Conservation (phyloP, 2,113 vertebrate species). For the Chamaea fasciata region DNA sequence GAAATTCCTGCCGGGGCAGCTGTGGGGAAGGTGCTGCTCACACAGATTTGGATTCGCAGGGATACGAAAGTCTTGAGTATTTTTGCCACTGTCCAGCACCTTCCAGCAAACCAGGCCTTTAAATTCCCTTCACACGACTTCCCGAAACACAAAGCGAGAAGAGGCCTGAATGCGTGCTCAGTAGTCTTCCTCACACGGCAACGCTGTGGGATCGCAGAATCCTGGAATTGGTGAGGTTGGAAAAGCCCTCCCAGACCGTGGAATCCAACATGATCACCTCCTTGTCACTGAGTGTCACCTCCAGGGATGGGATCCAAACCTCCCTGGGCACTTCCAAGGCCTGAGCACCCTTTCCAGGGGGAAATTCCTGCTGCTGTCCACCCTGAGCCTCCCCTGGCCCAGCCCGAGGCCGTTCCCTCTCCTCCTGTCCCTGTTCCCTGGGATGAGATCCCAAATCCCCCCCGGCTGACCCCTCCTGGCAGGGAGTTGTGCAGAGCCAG, state of each 20-base stretch:
- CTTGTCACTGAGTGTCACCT: background rate
- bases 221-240: background rate
- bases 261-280: rapidly evolving
- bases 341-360: background rate
- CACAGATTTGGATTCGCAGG: background rate
- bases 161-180: background rate
- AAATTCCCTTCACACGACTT: background rate
- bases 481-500: background rate
- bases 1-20: background rate
- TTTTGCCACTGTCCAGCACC: background rate
- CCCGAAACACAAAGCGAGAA: background rate
- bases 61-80: too few relatives aligned
- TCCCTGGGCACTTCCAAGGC: background rate
- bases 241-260: background rate
- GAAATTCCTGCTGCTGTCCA: background rate
- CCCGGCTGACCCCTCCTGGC: background rate
- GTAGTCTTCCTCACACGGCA: background rate
- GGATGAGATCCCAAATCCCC: background rate
- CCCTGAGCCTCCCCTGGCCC: background rate
- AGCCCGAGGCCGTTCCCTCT: background rate
- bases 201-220: background rate
- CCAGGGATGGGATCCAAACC: background rate
- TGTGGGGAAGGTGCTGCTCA: background rate
- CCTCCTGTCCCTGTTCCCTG: background rate
- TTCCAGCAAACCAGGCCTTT: background rate